Evolutionary conservation across 2,797 vertebrate genomes (phyloP).

Genomic region (Pseudotriccus pelzelni): DNA sequence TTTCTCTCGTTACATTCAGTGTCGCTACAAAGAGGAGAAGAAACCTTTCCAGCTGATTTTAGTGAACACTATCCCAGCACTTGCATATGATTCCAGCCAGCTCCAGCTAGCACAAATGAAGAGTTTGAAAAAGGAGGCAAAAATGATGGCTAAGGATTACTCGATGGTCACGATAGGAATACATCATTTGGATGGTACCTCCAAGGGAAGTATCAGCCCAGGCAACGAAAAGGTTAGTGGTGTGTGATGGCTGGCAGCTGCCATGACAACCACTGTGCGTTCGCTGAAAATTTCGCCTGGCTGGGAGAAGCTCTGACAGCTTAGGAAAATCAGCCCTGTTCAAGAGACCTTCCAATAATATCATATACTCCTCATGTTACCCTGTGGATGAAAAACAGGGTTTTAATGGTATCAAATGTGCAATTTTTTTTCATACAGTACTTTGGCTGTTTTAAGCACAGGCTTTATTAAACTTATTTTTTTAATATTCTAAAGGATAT

Average conservation of each 20-base stretch:
- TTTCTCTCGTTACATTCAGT: slow-evolving; percentile 90
- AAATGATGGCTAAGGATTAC: slow-evolving; percentile 71
- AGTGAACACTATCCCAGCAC: slow-evolving; percentile 91
- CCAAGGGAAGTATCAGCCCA: slow-evolving; percentile 42
- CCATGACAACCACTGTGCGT: slow-evolving; percentile 20
- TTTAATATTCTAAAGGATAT: slow-evolving; percentile 67
- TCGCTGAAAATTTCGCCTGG: not conserved
- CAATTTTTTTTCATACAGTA: slow-evolving; percentile 61
- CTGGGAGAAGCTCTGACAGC: not conserved
- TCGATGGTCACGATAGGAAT: slow-evolving; percentile 70
- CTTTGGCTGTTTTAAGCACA: slow-evolving; percentile 68
- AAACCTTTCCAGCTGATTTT: slow-evolving; percentile 91
- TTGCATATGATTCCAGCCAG: slow-evolving; percentile 87
- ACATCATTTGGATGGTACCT: slow-evolving; percentile 43
- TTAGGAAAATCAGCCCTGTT: slow-evolving; percentile 32
- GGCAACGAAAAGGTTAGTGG: slow-evolving; percentile 78
- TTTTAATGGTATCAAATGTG: slow-evolving; percentile 58
- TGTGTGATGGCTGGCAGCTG: slow-evolving; percentile 69
- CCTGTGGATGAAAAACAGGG: slow-evolving; percentile 61
- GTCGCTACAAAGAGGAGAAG: slow-evolving; percentile 87
- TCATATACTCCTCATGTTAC: slow-evolving; percentile 31
- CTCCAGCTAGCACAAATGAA: slow-evolving; percentile 78
- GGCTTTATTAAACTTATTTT: slow-evolving; percentile 69
- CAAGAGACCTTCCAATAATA: slow-evolving; percentile 10
- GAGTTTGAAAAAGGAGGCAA: slow-evolving; percentile 75